Base-by-base conservation (phyloP, 2,113 vertebrate species). In the Mustela nigripes region DNA sequence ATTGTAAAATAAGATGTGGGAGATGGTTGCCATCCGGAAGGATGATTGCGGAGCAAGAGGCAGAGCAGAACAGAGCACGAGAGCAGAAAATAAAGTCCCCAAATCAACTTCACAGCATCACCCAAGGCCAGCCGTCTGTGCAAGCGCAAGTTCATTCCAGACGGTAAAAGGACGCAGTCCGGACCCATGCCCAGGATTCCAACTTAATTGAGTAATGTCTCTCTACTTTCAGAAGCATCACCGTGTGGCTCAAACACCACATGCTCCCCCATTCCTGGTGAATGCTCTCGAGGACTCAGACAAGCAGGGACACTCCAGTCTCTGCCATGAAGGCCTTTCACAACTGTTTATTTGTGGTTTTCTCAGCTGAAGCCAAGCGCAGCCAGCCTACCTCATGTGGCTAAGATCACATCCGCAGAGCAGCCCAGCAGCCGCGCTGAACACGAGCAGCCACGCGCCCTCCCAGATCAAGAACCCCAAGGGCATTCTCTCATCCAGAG, bases 401-500 rank as follows among this genome's bases (percentile, higher is more conserved):
- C 65, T 31, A 45, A 36, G 36, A 67, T 11, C 10, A 71, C 4
- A 16, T 11, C 42, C 4, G 12, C 22, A 19, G 71, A 65, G 39
- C 6, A 16, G 5, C 26, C 4, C 67, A 5, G 19, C 4, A 50
- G 69, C 50, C 15, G 1, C 0, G 1, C 14, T 15, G 11, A 69
- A 39, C 4, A 2, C 21, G 4, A 33, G 28, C 5, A 48, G 31
- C 39, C 39, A 5, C 26, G 4, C n/a, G 1, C 36, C 22, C 18
- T 22, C 50, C 19, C 36, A 22, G 36, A 36, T 71, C 28, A 24
- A 87, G 31, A 60, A 15, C 15, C 50, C 56, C 11, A 60, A 33
- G 15, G 3, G 3, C 36, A 48, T 78, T 58, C 58, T 11, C 84
- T 11, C 14, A 45, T 26, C 63, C 60, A 33, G 58, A 88, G 19